A percentile compares a stretch with the other conserved stretches of the same genome.
Conservation (phyloP, 1,140 invertebrate genomes). For the Listronotus bonariensis region DNA sequence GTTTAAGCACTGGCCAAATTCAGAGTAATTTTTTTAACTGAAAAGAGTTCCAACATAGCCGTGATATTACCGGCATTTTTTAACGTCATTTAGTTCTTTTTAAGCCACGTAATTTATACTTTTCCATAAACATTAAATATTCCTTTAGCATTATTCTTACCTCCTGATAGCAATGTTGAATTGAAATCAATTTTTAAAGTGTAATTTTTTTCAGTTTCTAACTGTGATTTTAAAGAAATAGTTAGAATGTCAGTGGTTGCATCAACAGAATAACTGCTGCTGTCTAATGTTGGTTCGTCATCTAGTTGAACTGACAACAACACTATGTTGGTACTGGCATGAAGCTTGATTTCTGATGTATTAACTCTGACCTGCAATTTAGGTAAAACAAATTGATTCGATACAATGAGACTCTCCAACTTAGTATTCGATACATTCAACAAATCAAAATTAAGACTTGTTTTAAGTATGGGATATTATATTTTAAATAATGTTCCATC, state of each 20-base stretch:
- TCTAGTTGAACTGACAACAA: slow-evolving; percentile 11
- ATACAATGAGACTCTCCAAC: not conserved
- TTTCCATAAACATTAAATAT: too few relatives aligned
- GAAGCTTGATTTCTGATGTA: slow-evolving; percentile 17
- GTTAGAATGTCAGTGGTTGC: slow-evolving; percentile 13
- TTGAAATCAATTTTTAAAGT: slow-evolving; percentile 11
- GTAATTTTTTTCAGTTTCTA: slow-evolving; percentile 4
- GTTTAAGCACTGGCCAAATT: too few relatives aligned
- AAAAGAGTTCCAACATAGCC: too few relatives aligned
- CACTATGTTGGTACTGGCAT: slow-evolving; percentile 1
- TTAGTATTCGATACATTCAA: not conserved
- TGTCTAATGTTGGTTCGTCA: not conserved
- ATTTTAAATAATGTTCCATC: too few relatives aligned
- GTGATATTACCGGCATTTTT: too few relatives aligned
- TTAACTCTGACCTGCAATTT: slow-evolving; percentile 10
- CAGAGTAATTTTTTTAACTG: too few relatives aligned
- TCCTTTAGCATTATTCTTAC: slow-evolving; percentile 2
- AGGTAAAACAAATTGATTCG: not conserved
- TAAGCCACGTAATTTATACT: too few relatives aligned
- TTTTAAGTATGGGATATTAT: too few relatives aligned
- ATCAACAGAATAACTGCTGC: slow-evolving; percentile 5
- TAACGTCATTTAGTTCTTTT: too few relatives aligned
- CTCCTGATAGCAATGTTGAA: not conserved
- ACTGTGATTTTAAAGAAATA: not conserved
- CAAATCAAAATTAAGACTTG: too few relatives aligned